These are phyloP conservation scores for Mormyrops boulengeri DNA, from an alignment of 2,797 vertebrate genomes.

Conservation along the genomic window DNA sequence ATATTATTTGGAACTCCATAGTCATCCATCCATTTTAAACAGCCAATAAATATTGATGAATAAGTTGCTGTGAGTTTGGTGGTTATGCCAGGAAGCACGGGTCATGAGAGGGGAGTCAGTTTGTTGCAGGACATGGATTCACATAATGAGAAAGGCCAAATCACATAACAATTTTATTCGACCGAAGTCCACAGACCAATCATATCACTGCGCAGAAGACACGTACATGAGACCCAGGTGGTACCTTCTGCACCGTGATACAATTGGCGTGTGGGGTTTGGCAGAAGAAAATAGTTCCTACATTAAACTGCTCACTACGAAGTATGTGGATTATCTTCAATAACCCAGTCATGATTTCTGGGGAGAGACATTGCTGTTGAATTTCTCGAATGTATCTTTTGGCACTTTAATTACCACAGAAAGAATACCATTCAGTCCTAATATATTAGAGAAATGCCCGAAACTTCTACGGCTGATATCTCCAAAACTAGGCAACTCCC, in stretches of 20 bases:
- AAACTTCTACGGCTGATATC: neutral
- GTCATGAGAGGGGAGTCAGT: neutral
- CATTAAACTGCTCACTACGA: neutral
- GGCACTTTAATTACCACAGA: neutral
- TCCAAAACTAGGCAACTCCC: neutral
- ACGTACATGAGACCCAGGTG: neutral
- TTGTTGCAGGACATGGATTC: neutral
- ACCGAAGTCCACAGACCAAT: neutral
- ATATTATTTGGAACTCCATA: neutral
- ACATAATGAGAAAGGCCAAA: neutral
- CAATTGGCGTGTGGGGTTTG: neutral
- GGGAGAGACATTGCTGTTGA: neutral
- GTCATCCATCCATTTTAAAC: neutral
- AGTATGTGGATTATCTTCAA: neutral
- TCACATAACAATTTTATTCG: neutral
- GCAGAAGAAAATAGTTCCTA: neutral
- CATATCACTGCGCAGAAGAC: neutral
- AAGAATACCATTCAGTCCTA: neutral
- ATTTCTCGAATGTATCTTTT: neutral
- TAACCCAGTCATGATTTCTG: neutral
- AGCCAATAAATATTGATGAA: neutral
- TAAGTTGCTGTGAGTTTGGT: neutral
- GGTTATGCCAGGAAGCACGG: neutral
- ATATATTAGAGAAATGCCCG: neutral
- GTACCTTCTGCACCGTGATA: neutral